Evolutionary conservation across 1,140 invertebrate genomes (phyloP).

Genomic region (Acromyrmex heyeri): DNA sequence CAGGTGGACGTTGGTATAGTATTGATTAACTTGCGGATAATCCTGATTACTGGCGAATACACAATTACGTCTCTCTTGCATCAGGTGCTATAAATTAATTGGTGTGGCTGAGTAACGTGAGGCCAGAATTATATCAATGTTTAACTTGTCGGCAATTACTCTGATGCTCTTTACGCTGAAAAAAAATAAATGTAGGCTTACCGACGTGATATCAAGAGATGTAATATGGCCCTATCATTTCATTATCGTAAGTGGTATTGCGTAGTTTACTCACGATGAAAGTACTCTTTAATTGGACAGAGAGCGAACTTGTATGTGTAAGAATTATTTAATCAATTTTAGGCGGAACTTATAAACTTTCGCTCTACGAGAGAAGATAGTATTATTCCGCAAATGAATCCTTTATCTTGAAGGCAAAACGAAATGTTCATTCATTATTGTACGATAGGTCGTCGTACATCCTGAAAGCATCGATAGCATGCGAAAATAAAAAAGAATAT

Average conservation of each 20-base stretch:
- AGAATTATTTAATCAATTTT: slow-evolving; percentile 57
- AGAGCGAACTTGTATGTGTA: background rate
- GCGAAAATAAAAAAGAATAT: slow-evolving; percentile 67
- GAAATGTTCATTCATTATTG: slow-evolving; percentile 34
- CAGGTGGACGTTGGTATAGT: slow-evolving; percentile 35
- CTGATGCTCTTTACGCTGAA: slow-evolving; percentile 1
- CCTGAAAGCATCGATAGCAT: slow-evolving; percentile 70
- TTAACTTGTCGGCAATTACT: slow-evolving; percentile 50
- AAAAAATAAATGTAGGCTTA: slow-evolving; percentile 25
- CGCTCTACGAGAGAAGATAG: background rate
- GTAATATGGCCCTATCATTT: slow-evolving; percentile 16
- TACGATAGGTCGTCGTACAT: slow-evolving; percentile 17
- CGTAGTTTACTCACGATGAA: background rate
- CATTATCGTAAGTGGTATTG: slow-evolving; percentile 47
- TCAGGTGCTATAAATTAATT: slow-evolving; percentile 60
- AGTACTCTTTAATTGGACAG: slow-evolving; percentile 24
- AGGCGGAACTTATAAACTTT: background rate
- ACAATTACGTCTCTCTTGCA: slow-evolving; percentile 58
- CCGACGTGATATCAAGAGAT: slow-evolving; percentile 15
- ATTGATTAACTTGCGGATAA: slow-evolving; percentile 64
- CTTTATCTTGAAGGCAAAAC: background rate
- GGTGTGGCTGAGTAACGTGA: slow-evolving; percentile 45
- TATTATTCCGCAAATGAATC: slow-evolving; percentile 29
- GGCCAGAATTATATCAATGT: slow-evolving; percentile 49
- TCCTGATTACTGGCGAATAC: slow-evolving; percentile 54